Evolutionary conservation across 2,113 vertebrate genomes (phyloP).

Genomic region (Hemiprocne comata): DNA sequence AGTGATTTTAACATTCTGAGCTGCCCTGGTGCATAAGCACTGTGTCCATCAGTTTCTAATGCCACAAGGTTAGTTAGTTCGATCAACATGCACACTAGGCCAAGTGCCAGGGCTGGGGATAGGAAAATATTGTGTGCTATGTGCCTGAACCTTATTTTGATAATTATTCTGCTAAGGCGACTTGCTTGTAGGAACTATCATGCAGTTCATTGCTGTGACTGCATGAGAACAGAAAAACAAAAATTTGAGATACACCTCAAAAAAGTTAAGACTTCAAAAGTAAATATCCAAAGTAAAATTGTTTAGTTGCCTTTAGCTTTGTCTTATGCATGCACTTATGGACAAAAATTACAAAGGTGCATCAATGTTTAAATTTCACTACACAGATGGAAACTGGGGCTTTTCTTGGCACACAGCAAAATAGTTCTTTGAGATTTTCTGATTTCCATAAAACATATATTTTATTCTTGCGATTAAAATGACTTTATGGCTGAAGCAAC

Average conservation of each 20-base stretch:
- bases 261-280: not conserved
- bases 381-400: not conserved
- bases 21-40: not conserved
- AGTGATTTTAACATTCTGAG: constrained; percentile 48
- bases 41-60: not conserved
- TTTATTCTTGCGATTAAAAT: not conserved
- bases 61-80: not conserved
- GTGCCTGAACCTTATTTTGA: not conserved
- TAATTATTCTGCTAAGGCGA: not conserved
- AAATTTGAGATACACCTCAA: not conserved
- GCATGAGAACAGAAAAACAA: not conserved
- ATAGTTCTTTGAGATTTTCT: not conserved
- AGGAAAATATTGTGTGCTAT: not conserved
- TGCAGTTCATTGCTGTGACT: not conserved
- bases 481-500: not conserved
- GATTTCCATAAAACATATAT: not conserved
- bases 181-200: not conserved
- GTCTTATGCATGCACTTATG: not conserved
- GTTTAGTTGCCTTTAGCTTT: not conserved
- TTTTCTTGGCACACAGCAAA: not conserved
- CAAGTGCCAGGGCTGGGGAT: not conserved
- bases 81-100: not conserved
- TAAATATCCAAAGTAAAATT: not conserved
- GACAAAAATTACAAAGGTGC: not conserved
- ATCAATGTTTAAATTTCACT: not conserved